Evolutionary conservation across 2,888 invertebrate species (phyloP), one percentile per base, ranked within the genome.

Genomic region (Mimachlamys varia): DNA sequence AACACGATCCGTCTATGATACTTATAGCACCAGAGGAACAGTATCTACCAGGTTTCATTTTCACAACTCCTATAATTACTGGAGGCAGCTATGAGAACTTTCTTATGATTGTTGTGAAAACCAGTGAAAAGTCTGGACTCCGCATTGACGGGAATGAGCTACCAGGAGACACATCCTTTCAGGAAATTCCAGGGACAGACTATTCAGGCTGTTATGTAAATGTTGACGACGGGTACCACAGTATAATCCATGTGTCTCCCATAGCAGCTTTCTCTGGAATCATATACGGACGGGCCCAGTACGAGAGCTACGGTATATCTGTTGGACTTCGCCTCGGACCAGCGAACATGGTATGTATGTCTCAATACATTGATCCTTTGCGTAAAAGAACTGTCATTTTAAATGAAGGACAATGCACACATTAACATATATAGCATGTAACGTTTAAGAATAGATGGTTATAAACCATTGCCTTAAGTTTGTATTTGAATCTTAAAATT

Each of bases 1-100:
- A 93, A 2, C 91, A 93, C 7, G 95, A 95, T 90, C 95, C 95
- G 3, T 94, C 95, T 53, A 93, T 95, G 94, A 93, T 94, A 37
- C 91, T 94, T 5, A 93, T 95, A 3, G 94, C 95, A 7, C 95
- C 95, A 0, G 91, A 93, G 37, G 92, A 93, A 87, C 95, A 95
- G 58, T 95, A 93, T 89, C 92, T 91, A 19, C 89, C 93, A 7
- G 91, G 93, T 44, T 95, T 94, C 90, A 93, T 93, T n/a, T 95
- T 95, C 90, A 89, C 94, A n/a, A 95, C 95, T 17, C 94, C 94
- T 0, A 90, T 93, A 88, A 93, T 92, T 88, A 92, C 93, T 0
- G 44, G 62, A n/a, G 94, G 92, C n/a, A 44, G 88, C 2, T 94
- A 93, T 89, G 88, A 91, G 15, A 93, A 94, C 55, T 92, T 92